A percentile compares a stretch with the other conserved stretches of the same genome.
Evolutionary conservation across 2,113 vertebrate genomes (phyloP).

Genomic region (Lasiurus cinereus): DNA sequence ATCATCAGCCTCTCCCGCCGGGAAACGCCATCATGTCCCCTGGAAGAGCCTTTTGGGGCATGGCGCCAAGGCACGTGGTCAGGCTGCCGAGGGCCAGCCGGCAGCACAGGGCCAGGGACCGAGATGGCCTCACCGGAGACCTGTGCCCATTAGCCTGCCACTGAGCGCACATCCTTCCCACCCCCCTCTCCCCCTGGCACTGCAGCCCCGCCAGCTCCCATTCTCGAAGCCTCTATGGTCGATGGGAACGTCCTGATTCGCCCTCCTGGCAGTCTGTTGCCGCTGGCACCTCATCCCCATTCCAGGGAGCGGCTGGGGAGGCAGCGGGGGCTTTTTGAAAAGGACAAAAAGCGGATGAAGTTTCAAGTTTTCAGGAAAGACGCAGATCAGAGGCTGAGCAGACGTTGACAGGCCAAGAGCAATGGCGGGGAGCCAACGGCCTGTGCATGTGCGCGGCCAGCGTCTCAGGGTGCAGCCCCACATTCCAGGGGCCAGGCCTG

Average conservation of each 20-base stretch:
- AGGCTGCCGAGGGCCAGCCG: not conserved
- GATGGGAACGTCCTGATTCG: not conserved
- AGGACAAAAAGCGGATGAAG: not conserved
- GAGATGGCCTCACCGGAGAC: not conserved
- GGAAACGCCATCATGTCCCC: not conserved
- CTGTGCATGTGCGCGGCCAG: not conserved
- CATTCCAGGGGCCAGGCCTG: not conserved
- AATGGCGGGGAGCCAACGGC: not conserved
- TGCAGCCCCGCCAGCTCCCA: not conserved
- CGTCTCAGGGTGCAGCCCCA: no score
- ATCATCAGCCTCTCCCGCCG: not conserved
- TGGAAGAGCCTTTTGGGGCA: not conserved
- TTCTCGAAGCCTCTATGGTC: not conserved
- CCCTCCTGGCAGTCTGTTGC: not conserved
- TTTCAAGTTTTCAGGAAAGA: constrained; percentile 27
- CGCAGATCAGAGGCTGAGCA: not conserved
- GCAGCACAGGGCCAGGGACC: not conserved
- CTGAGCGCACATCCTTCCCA: not conserved
- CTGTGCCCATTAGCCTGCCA: no score
- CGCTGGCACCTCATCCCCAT: not conserved
- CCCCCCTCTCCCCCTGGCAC: not conserved
- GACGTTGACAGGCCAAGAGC: not conserved
- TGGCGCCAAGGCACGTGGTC: not conserved
- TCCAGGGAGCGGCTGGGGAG: not conserved
- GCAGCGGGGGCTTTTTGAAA: not conserved